Conservation (phyloP, 2,888 invertebrate species). For the Argynnis bischoffii region DNA sequence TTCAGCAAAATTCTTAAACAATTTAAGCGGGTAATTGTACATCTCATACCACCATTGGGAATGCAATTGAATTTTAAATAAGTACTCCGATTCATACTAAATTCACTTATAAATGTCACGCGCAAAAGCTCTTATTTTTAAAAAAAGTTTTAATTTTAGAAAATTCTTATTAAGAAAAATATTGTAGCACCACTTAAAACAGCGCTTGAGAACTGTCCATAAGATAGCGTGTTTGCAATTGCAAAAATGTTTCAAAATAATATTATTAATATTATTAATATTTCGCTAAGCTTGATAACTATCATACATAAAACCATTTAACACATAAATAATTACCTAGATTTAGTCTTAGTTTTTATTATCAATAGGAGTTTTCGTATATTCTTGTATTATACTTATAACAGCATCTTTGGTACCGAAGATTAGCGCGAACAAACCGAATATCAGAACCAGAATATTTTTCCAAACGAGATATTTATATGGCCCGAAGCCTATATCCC, state of each 20-base stretch:
- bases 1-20: constrained; percentile 4
- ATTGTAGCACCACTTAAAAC: constrained; percentile 38
- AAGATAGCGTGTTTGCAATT: constrained; percentile 19
- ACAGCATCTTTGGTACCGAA: constrained; percentile 85
- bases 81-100: constrained; percentile 29
- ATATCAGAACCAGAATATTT: constrained; percentile 87
- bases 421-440: constrained; percentile 90
- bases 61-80: constrained; percentile 60
- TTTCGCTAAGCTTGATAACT: constrained; percentile 20
- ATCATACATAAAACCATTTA: constrained; percentile 12
- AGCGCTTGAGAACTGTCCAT: constrained; percentile 24
- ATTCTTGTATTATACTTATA: constrained; percentile 46
- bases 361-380: constrained; percentile 7
- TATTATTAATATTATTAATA: constrained; percentile 27
- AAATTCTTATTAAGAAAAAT: constrained; percentile 30
- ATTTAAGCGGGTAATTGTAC: constrained; percentile 9
- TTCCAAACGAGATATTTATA: constrained; percentile 89
- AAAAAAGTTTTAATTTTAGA: constrained; percentile 7
- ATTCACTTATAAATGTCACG: constrained; percentile 22
- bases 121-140: constrained; percentile 16
- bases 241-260: constrained; percentile 20
- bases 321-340: constrained; percentile 1
- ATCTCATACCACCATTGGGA: constrained; percentile 49
- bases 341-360: background rate
- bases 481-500: constrained; percentile 91